Percentiles rank a stretch among this genome's conserved stretches.
Conservation (phyloP, 2,888 invertebrate species). For the Baccha elongata region DNA sequence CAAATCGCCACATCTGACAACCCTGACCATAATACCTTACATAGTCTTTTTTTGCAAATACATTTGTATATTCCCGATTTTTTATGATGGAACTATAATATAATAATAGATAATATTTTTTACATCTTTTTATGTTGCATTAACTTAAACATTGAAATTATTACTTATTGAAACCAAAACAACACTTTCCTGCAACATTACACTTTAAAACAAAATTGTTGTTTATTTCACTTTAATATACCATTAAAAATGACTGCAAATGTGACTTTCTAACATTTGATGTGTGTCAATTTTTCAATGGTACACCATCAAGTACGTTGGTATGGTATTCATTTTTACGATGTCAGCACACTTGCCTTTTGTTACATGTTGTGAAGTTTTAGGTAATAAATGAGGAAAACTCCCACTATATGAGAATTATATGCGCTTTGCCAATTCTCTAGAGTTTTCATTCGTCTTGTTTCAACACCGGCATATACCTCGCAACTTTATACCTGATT, state of each 20-base stretch:
- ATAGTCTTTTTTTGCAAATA: too few species aligned
- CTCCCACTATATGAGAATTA: slow-evolving; percentile 28
- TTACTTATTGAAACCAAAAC: too few species aligned
- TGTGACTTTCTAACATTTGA: slow-evolving; percentile 43
- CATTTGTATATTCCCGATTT: too few species aligned
- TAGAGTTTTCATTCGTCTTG: slow-evolving; percentile 71
- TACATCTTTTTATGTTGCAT: too few species aligned
- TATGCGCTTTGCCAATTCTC: slow-evolving; percentile 68
- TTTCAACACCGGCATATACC: slow-evolving; percentile 12
- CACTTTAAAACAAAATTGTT: slow-evolving; percentile 5
- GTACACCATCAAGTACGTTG: slow-evolving; percentile 28
- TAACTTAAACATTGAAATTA: too few species aligned
- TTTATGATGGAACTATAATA: too few species aligned
- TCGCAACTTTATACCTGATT: slow-evolving; percentile 61
- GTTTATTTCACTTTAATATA: slow-evolving; percentile 54
- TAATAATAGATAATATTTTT: too few species aligned
- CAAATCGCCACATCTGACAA: too few species aligned
- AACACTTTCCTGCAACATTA: too few species aligned
- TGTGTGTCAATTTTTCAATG: slow-evolving; percentile 59
- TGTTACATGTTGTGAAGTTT: slow-evolving; percentile 21
- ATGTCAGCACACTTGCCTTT: slow-evolving; percentile 52
- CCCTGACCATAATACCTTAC: too few species aligned
- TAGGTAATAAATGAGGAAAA: slow-evolving; percentile 13
- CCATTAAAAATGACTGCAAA: slow-evolving; percentile 61
- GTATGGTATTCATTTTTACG: slow-evolving; percentile 47